Evolutionary conservation across 2,888 invertebrate species (phyloP).

Genomic region (Dexiosoma caninum): DNA sequence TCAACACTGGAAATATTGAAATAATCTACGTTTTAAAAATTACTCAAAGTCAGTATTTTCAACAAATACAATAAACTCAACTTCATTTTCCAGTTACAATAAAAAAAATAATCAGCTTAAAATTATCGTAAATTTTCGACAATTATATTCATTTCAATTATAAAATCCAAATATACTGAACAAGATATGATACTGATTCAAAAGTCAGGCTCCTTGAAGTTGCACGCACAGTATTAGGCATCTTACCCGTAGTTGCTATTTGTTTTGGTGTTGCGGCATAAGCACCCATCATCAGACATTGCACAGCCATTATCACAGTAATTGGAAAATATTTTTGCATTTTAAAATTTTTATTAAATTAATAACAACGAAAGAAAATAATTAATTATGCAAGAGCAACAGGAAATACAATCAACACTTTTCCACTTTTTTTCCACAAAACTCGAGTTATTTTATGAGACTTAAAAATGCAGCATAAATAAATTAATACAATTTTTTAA

Average conservation of each 20-base stretch:
- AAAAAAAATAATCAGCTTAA: no score
- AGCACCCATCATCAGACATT: conserved; percentile 71
- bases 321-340: conserved; percentile 75
- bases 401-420: conserved; percentile 13
- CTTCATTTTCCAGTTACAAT: no score
- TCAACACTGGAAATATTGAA: no score
- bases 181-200: no score
- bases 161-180: no score
- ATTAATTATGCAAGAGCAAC: neutral
- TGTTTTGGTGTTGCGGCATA: conserved; percentile 71
- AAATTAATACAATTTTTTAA: conserved; percentile 19
- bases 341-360: conserved; percentile 64
- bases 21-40: no score
- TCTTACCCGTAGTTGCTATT: conserved; percentile 74
- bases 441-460: neutral
- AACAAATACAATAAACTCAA: no score
- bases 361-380: conserved; percentile 29
- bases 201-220: neutral
- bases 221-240: neutral
- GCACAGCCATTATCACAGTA: conserved; percentile 76
- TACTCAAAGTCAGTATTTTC: no score
- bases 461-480: neutral
- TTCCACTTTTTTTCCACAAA: conserved; percentile 6
- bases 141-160: no score
- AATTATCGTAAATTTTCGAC: no score